A percentile compares a stretch with the other conserved stretches of the same genome.
Evolutionary conservation across 2,888 invertebrate genomes (phyloP).

Genomic region (Eupelmus urozonus): DNA sequence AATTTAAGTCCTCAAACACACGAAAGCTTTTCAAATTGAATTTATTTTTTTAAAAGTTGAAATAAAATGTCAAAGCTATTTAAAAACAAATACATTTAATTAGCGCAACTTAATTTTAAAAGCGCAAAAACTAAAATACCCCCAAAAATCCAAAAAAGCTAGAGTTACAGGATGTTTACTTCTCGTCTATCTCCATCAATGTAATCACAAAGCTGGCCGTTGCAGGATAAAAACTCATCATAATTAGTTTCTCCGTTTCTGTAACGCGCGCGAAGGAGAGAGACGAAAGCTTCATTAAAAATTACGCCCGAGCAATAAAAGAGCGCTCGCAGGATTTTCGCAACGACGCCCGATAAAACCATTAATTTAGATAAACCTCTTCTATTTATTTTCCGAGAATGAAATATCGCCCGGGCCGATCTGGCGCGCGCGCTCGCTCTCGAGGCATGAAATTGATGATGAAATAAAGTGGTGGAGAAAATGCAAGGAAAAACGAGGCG

Average conservation of each 20-base stretch:
- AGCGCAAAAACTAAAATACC: no score
- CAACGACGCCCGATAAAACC: constrained; percentile 53
- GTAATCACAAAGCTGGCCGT: no score
- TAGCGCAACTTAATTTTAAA: no score
- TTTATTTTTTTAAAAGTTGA: no score
- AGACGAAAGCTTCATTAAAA: constrained; percentile 52
- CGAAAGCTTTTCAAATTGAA: no score
- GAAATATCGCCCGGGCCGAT: constrained; percentile 53
- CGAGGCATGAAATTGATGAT: constrained; percentile 56
- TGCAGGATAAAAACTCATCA: constrained; percentile 32
- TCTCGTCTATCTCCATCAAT: not conserved
- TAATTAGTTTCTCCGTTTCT: constrained; percentile 31
- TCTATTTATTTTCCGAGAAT: constrained; percentile 57
- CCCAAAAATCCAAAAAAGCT: no score
- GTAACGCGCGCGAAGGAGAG: not conserved
- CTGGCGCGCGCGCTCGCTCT: constrained; percentile 15
- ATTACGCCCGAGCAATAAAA: constrained; percentile 49
- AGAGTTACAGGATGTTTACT: no score
- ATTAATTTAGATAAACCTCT: constrained; percentile 58
- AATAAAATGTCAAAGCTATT: no score
- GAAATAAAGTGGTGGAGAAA: constrained; percentile 55
- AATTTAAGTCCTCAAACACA: no score
- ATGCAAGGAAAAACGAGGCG: constrained; percentile 54
- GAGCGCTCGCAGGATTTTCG: constrained; percentile 44
- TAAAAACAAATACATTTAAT: no score